Percentiles rank a stretch among this genome's conserved stretches.
Conservation (phyloP, 1,140 invertebrate species). For the Anastrepha ludens region DNA sequence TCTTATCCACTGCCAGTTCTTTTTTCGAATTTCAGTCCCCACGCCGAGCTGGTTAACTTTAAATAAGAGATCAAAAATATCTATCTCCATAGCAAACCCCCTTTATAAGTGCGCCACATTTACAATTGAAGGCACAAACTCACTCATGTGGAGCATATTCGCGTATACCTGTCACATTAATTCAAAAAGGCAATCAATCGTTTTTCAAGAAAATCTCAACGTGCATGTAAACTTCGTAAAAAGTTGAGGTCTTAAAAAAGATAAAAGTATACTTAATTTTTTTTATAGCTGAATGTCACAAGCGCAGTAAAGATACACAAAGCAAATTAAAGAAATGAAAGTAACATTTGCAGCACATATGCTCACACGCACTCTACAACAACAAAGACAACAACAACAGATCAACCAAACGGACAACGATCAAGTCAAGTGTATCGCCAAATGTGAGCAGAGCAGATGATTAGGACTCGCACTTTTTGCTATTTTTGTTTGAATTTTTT, state of each 20-base stretch:
- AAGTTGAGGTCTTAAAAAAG: not conserved
- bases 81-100: too few species aligned
- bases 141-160: not conserved
- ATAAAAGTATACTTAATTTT: not conserved
- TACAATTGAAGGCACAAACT: not conserved
- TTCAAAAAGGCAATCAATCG: slow-evolving; percentile 6
- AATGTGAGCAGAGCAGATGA: slow-evolving; percentile 24
- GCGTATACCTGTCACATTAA: not conserved
- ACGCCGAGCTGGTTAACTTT: too few species aligned
- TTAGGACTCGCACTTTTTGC: not conserved
- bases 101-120: not conserved
- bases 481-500: not conserved
- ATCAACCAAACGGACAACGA: not conserved
- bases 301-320: not conserved
- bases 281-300: too few species aligned
- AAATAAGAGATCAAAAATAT: too few species aligned
- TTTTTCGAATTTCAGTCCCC: too few species aligned
- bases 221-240: too few species aligned
- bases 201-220: not conserved
- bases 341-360: slow-evolving; percentile 36
- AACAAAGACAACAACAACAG: not conserved
- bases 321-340: not conserved
- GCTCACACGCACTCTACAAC: not conserved
- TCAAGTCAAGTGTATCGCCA: slow-evolving; percentile 46
- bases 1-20: too few species aligned